These are phyloP conservation scores for Portevinia maculata DNA, from an alignment of 2,888 invertebrate species.

Conservation along the genomic window DNA sequence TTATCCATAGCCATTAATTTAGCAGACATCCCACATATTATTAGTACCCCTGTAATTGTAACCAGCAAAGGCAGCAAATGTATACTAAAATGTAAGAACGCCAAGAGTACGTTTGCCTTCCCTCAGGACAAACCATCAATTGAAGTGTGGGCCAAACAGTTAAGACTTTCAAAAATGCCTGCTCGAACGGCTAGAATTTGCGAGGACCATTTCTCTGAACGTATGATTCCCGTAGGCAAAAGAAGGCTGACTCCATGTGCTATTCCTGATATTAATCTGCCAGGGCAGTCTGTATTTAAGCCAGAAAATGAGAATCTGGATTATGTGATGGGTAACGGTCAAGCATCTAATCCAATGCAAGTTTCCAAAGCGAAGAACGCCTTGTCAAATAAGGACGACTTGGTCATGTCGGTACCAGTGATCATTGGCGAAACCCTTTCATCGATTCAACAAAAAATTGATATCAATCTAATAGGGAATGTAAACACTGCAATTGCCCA, in stretches of 20 bases:
- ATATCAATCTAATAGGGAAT: slow-evolving; percentile 42
- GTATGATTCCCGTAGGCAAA: not conserved
- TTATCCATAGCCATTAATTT: not conserved
- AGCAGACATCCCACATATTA: not conserved
- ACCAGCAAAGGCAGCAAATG: not conserved
- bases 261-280: slow-evolving; percentile 35
- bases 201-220: slow-evolving; percentile 6
- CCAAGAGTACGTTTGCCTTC: not conserved
- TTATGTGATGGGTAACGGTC: not conserved
- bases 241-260: slow-evolving; percentile 7
- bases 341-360: not conserved
- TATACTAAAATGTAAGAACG: not conserved
- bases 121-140: not conserved
- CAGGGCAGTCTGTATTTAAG: slow-evolving; percentile 11
- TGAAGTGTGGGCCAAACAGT: not conserved
- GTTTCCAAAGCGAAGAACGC: not conserved
- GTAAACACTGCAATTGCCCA: slow-evolving; percentile 26
- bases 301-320: slow-evolving; percentile 2
- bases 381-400: not conserved
- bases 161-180: not conserved
- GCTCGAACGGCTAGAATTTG: slow-evolving; percentile 14
- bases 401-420: not conserved
- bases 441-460: slow-evolving; percentile 2
- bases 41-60: not conserved
- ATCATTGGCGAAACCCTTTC: not conserved